phyloP scores from a whole-genome alignment of 2,888 invertebrate species.

The Erebia ligea region DNA sequence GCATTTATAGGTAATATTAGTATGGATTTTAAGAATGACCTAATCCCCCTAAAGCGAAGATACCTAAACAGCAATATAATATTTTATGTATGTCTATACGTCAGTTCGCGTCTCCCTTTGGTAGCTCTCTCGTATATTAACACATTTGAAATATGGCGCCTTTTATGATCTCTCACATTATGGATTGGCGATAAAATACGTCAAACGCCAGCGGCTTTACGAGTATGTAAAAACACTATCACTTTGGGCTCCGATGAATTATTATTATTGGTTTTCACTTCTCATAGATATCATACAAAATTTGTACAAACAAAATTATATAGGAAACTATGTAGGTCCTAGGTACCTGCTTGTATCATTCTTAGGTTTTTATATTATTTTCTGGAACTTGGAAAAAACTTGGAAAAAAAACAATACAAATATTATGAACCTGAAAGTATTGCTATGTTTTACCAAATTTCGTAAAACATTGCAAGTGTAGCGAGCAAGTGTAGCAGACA shows the following conservation, averaged over 20 bases:
- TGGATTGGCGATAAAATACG: conserved; percentile 74
- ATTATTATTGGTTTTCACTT: conserved; percentile 13
- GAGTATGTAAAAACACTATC: conserved; percentile 20
- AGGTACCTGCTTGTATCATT: background rate
- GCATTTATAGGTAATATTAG: too few species aligned
- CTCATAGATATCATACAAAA: background rate
- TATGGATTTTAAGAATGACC: conserved; percentile 25
- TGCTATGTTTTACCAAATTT: too few species aligned
- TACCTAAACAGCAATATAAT: conserved; percentile 63
- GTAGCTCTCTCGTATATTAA: conserved; percentile 64
- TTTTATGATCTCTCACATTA: conserved; percentile 71
- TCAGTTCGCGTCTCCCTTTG: conserved; percentile 48
- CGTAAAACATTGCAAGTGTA: too few species aligned
- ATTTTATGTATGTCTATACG: conserved; percentile 54
- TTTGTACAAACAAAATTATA: background rate
- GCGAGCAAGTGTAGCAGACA: too few species aligned
- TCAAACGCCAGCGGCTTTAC: conserved; percentile 41
- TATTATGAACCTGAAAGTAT: too few species aligned
- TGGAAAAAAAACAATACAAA: too few species aligned
- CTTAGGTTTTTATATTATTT: too few species aligned
- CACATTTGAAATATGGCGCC: conserved; percentile 72
- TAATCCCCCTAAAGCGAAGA: conserved; percentile 56
- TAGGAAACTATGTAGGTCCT: too few species aligned
- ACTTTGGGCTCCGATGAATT: conserved; percentile 6
- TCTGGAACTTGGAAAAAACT: too few species aligned